Evolutionary conservation across 1,140 invertebrate species (phyloP), one percentile per base, ranked within the genome.

Genomic region (Drosophila triauraria): DNA sequence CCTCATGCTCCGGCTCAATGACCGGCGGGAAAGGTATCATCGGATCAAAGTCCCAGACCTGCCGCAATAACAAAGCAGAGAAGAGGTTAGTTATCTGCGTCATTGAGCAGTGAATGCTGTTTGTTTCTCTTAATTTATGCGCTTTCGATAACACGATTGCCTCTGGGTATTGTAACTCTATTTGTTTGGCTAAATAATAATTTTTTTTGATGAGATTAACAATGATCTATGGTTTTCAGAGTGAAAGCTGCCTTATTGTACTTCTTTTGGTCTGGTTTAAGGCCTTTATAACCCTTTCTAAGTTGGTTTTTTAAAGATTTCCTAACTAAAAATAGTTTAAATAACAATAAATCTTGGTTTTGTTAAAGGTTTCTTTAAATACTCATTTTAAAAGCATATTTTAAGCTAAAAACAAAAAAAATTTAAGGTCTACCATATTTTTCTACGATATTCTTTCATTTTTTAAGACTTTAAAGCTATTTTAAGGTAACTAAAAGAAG

Each of bases 11-110:
- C 0, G 95, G 95, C 91, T 96, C 96, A 20, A 96, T 92, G 0
- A 96, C 95, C 0, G 96, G 96, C 70, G 95, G 96, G 76, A 96
- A 96, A 2, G 95, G 95, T 63, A 96, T 96, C 95, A 96, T 95
- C 2, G 96, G 96, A 85, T 95, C 95, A 58, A 94, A 95, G 78
- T 95, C 95, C 93, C 95, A 96, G 20, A 94, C 91, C 96, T 96
- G 51, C 12, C 23, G 12, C n/a, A 4, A 5, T 1, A 2, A 57
- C 50, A 56, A 44, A 44, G 1, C 30, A 42, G 1, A 25, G 1
- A 44, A 65, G 15, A 35, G 40, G 47, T 38, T 10, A 44, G 20
- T 20, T 4, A 17, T 38, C 3, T 35, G 32, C 32, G 32, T 35
- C 9, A 32, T 32, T 32, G 30, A 32, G 8, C 30, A 32, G 0